A percentile compares a stretch with the other conserved stretches of the same genome.
Evolutionary conservation across 2,888 invertebrate species (phyloP).

Genomic region (Cosmia pyralina): DNA sequence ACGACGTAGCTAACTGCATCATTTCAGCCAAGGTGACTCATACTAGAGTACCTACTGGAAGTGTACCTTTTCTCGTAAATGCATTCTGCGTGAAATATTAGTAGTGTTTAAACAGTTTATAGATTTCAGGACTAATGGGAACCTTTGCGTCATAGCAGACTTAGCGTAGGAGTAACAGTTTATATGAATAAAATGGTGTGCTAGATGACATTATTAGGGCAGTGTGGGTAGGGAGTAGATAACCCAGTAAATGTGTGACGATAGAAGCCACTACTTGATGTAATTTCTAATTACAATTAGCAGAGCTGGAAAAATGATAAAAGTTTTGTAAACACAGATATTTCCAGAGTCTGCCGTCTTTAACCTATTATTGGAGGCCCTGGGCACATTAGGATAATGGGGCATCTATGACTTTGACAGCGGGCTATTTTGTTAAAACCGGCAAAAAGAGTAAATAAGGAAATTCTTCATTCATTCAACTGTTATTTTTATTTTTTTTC

Average conservation of each 20-base stretch:
- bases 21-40: constrained; percentile 49
- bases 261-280: constrained; percentile 32
- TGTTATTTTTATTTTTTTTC: too few relatives aligned
- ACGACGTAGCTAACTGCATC: constrained; percentile 41
- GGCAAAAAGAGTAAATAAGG: too few relatives aligned
- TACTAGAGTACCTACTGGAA: constrained; percentile 8
- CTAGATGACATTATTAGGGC: constrained; percentile 54
- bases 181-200: constrained; percentile 48
- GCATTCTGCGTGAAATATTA: constrained; percentile 26
- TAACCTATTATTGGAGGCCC: too few relatives aligned
- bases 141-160: constrained; percentile 36
- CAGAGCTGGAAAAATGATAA: constrained; percentile 23
- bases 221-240: constrained; percentile 55
- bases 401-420: too few relatives aligned
- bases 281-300: constrained; percentile 44
- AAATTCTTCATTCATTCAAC: too few relatives aligned
- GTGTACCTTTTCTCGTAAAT: constrained; percentile 36
- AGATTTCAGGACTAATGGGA: constrained; percentile 44
- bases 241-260: constrained; percentile 44
- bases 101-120: constrained; percentile 21
- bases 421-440: too few relatives aligned
- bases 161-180: constrained; percentile 52
- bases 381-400: too few relatives aligned
- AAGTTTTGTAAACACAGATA: constrained; percentile 3
- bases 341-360: not conserved